Evolutionary conservation across 2,797 vertebrate species (phyloP), one percentile per base, ranked within the genome.

Genomic region (Phrynocephalus forsythii): DNA sequence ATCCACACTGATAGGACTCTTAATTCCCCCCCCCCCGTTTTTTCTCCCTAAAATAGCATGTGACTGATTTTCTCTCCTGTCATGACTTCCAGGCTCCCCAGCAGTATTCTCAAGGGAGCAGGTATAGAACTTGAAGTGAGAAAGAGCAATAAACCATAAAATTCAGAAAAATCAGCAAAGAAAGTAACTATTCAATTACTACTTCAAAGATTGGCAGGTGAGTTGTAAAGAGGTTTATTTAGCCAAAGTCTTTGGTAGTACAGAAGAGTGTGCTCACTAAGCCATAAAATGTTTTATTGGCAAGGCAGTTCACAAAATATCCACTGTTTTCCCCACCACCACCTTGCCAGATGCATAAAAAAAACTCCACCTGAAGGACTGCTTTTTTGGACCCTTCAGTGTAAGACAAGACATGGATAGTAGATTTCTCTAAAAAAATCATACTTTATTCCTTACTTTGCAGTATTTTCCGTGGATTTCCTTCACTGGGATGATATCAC

Each of bases 261-360:
- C 93, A 95, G 95, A 96, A 95, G 22, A 96, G 97, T 95, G 95
- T 92, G 92, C 97, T 94, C 96, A 96, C 90, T 90, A 94, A 96
- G 94, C 87, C 89, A 93, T 96, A 94, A 94, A 94, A 96, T 93
- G 88, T 95, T 78, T 96, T 95, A 94, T 94, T 96, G 96, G 94
- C 95, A 93, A 95, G 97, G 96, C 96, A 98, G 97, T 97, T 97
- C 96, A 97, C 96, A 97, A 96, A 97, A 97, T 95, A 83, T 96
- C 95, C 96, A 95, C 95, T 96, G 92, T 96, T 97, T 97, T 97
- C 95, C 94, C 97, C 97, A 44, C 38, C 38, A 44, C 97, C 95
- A 72, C 94, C 95, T 96, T 96, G 95, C 97, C 96, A 96, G 89
- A 90, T 94, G 97, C 94, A 97, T 97, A 96, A 97, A 96, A 44